A percentile compares a stretch with the other conserved stretches of the same genome.
Evolutionary conservation across 2,797 vertebrate genomes (phyloP).

Genomic region (Rhinogobio ventralis): DNA sequence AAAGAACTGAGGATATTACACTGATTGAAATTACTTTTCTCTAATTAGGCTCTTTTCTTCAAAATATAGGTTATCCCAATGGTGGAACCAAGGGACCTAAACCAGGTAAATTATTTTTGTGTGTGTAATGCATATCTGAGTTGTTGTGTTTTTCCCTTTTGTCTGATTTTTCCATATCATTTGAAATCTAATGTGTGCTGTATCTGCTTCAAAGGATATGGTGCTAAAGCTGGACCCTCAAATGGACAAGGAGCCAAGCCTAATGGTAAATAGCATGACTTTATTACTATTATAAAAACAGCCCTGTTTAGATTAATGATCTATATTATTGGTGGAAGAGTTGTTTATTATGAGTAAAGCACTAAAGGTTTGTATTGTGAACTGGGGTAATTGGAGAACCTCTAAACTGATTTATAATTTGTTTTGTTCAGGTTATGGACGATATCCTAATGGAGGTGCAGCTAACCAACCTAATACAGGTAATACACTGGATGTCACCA

Average conservation of each 20-base stretch:
- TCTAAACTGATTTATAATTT: no score
- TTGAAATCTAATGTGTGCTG: neutral
- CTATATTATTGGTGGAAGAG: neutral
- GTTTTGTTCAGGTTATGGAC: no score
- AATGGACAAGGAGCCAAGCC: conserved; percentile 44
- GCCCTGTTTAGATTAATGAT: neutral
- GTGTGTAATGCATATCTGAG: neutral
- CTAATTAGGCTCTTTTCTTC: conserved; percentile 43
- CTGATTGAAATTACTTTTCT: neutral
- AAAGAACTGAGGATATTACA: neutral
- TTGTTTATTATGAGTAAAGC: neutral
- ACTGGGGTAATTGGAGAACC: no score
- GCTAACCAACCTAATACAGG: no score
- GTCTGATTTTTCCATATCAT: neutral
- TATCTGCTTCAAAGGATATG: conserved; percentile 26
- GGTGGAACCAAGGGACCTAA: conserved; percentile 62
- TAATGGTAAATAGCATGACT: conserved; percentile 3
- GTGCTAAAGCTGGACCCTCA: conserved; percentile 40
- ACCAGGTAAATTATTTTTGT: conserved; percentile 56
- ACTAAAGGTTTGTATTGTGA: no score
- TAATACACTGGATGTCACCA: no score
- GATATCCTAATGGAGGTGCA: no score
- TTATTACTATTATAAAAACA: neutral
- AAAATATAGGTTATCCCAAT: conserved; percentile 63
- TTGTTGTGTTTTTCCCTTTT: neutral